Evolutionary conservation across 1,140 invertebrate genomes (phyloP).

Genomic region (honey bee (Apis mellifera)): Amel_HAv3.1 CM009931.2:12118501-12119000

Average conservation of each 20-base stretch:
- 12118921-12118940: conserved; percentile 62
- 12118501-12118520: not conserved
- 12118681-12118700: conserved; percentile 27
- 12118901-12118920: conserved; percentile 20
- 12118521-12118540: conserved; percentile 33
- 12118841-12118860: too few relatives aligned
- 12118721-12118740: conserved; percentile 27
- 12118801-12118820: not conserved
- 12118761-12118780: conserved; percentile 66
- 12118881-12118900: not conserved
- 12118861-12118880: too few relatives aligned
- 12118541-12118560: conserved; percentile 32
- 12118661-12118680: conserved; percentile 31
- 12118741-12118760: conserved; percentile 51
- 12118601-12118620: conserved; percentile 59
- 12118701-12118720: not conserved
- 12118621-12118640: conserved; percentile 31
- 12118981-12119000: conserved; percentile 60
- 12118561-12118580: conserved; percentile 55
- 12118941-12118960: conserved; percentile 67
- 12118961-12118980: conserved; percentile 69
- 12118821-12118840: too few relatives aligned
- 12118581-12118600: conserved; percentile 64
- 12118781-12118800: conserved; percentile 63
- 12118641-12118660: conserved; percentile 13